Conservation (phyloP, 2,888 invertebrate genomes). For the Harpalus rubripes region DNA sequence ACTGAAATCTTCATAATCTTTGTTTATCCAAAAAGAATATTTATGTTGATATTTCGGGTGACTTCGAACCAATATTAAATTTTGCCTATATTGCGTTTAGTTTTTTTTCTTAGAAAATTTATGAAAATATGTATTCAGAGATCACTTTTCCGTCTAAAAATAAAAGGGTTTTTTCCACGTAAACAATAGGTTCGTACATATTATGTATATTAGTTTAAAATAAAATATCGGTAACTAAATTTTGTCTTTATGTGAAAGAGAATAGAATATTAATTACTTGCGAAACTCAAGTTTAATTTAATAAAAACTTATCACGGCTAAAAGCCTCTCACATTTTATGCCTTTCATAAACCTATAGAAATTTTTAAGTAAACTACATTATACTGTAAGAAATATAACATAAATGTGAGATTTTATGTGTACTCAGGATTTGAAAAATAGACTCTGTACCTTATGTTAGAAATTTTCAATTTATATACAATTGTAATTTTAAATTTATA, state of each 20-base stretch:
- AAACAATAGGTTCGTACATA: too few species aligned
- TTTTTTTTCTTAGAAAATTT: too few species aligned
- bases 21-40: too few species aligned
- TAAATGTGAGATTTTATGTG: background rate
- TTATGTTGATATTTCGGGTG: too few species aligned
- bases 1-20: background rate
- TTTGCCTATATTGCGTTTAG: too few species aligned
- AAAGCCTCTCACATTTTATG: constrained; percentile 23
- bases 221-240: background rate
- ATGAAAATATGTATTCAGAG: too few species aligned
- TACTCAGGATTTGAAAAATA: background rate
- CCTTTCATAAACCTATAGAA: background rate
- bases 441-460: background rate
- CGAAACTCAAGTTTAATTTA: constrained; percentile 42
- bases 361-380: constrained; percentile 11
- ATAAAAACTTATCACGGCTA: constrained; percentile 39
- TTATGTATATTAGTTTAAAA: too few species aligned
- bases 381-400: background rate
- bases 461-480: constrained; percentile 1
- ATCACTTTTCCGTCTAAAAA: too few species aligned
- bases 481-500: background rate
- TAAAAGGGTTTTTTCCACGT: too few species aligned
- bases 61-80: too few species aligned
- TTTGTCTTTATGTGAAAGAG: constrained; percentile 13
- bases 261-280: constrained; percentile 21